Evolutionary conservation across 2,113 vertebrate genomes (phyloP), one percentile per base, ranked within the genome.

Genomic region (Sorex fumeus): DNA sequence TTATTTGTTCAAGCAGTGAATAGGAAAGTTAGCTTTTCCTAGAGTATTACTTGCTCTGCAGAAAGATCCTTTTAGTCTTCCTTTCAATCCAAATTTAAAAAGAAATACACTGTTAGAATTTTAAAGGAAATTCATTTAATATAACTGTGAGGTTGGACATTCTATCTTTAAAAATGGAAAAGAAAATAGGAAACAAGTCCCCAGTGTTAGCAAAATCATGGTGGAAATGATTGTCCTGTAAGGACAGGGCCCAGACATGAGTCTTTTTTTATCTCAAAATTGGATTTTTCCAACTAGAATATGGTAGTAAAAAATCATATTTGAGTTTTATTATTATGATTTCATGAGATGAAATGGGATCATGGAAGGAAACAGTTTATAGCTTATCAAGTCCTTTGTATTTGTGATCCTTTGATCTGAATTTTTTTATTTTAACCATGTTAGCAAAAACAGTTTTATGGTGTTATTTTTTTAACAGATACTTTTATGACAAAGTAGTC

Each of bases 401-500:
- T 89, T 60, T 6, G 7, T 6, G 80, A 69, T 74, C 18, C 82
- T 90, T 30, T 64, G 94, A 75, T 87, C 50, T 57, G 15, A 62
- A 45, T 47, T 70, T 77, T 60, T 36, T 94, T 91, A 72, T 69
- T 80, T 16, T 36, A 77, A 75, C 7, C 45, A 74, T 69, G 72
- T 93, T 69, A 88, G 80, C 84, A 80, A 67, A 93, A 11, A 80
- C 27, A 16, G 86, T 93, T 84, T 43, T 79, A 16, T 93, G 89
- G 6, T 96, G 86, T 82, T 85, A 90, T 88, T 94, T 2, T 2
- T 95, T 97, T 75, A 71, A 92, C 96, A 98, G 98, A 34, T 98
- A 98, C 93, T 98, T 98, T 95, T 98, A 97, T 92, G 97, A 97
- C 40, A 98, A 98, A 96, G 96, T 32, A 6, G 91, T 98, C 91